Conservation (phyloP, 2,113 vertebrate species). For the Semnornis frantzii region DNA sequence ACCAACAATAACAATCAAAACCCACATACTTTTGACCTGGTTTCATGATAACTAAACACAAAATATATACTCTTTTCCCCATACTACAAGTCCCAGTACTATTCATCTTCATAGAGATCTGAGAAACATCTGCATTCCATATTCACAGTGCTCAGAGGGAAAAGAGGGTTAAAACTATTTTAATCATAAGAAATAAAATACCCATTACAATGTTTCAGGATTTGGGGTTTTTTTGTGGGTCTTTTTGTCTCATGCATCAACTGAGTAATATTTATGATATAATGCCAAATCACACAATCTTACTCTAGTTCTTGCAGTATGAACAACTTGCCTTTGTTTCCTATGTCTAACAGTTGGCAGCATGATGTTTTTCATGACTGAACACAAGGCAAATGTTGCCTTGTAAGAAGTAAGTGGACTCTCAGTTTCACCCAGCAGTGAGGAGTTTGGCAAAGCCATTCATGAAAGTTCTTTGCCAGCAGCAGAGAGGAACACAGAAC, state of each 20-base stretch:
- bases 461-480: background rate
- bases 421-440: background rate
- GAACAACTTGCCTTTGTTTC: background rate
- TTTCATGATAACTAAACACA: background rate
- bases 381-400: background rate
- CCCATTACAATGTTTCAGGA: background rate
- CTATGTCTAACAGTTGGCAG: background rate
- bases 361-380: background rate
- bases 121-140: background rate
- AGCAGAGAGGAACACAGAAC: background rate
- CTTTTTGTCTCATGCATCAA: background rate
- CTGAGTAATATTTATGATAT: background rate
- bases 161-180: background rate
- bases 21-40: background rate
- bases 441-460: background rate
- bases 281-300: background rate
- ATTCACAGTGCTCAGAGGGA: background rate
- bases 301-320: background rate
- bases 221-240: background rate
- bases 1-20: too few relatives aligned
- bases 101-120: background rate
- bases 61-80: background rate
- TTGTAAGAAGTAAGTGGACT: background rate
- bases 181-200: background rate
- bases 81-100: background rate